Conservation (phyloP, 1,140 invertebrate species). For the Drosophila tsacasi region DNA sequence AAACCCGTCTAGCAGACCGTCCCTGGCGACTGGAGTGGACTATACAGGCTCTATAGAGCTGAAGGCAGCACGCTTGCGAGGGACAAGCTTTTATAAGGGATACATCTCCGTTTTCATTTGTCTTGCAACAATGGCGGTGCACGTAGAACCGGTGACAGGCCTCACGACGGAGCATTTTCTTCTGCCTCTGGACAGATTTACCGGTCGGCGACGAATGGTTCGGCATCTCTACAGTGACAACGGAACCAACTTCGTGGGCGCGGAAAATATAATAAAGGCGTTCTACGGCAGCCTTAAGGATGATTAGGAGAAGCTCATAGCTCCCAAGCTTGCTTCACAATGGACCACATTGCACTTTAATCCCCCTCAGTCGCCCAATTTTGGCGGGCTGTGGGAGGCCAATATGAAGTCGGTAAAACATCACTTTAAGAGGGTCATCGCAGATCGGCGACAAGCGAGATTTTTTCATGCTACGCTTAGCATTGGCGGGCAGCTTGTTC, state of each 20-base stretch:
- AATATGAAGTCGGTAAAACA: too few species aligned
- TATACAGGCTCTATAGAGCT: too few species aligned
- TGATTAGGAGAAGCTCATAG: neutral
- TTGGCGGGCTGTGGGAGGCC: too few species aligned
- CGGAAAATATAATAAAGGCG: neutral
- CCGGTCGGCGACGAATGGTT: neutral
- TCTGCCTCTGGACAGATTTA: neutral
- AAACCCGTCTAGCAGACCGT: neutral
- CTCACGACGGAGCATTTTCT: neutral
- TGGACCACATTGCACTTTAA: too few species aligned
- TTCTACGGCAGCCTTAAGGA: neutral
- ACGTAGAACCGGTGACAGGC: neutral
- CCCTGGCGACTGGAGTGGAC: neutral
- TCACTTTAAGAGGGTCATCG: too few species aligned
- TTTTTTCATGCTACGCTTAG: too few species aligned
- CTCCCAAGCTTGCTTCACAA: neutral
- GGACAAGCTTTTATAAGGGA: slow-evolving; percentile 5
- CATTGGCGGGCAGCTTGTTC: too few species aligned
- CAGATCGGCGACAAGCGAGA: too few species aligned
- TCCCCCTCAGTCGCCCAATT: too few species aligned
- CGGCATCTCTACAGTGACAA: neutral
- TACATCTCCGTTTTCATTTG: slow-evolving; percentile 15
- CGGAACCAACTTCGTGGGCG: neutral
- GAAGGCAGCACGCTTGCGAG: neutral
- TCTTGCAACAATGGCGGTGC: slow-evolving; percentile 7